phyloP scores from a whole-genome alignment of 2,888 invertebrate species.

The Tenthredo livida region DNA sequence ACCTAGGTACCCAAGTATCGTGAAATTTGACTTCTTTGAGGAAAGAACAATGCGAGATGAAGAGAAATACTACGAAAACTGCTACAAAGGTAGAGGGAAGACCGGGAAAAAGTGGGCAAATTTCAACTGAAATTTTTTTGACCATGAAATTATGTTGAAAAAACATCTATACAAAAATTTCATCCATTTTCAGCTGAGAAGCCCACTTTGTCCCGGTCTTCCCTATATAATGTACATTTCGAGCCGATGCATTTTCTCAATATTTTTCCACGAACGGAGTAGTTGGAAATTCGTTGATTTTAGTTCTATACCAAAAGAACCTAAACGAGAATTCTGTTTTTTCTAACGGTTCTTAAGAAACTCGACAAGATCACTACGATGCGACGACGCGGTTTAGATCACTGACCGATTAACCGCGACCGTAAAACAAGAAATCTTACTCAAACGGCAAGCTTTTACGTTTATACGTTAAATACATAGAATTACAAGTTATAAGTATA shows the following conservation, averaged over 20 bases:
- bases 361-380: background rate
- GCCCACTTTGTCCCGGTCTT: background rate
- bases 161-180: no score
- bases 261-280: background rate
- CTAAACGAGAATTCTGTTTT: slow-evolving; percentile 15
- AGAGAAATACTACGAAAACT: background rate
- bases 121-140: no score
- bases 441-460: background rate
- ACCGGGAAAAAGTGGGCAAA: no score
- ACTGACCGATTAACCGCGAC: slow-evolving; percentile 51
- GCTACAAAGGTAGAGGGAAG: background rate
- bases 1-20: background rate
- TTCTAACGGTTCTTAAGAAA: slow-evolving; percentile 45
- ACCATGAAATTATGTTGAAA: no score
- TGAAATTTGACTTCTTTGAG: background rate
- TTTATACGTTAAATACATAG: background rate
- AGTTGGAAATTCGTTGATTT: background rate
- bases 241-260: background rate
- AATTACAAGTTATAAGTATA: background rate
- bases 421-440: slow-evolving; percentile 14
- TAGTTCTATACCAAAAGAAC: background rate
- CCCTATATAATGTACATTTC: no score
- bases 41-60: background rate
- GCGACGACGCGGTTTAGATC: slow-evolving; percentile 13
- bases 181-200: no score